A percentile compares a stretch with the other conserved stretches of the same genome.
Conservation (phyloP, 1,140 invertebrate species). For the Drosophila kepulauana region DNA sequence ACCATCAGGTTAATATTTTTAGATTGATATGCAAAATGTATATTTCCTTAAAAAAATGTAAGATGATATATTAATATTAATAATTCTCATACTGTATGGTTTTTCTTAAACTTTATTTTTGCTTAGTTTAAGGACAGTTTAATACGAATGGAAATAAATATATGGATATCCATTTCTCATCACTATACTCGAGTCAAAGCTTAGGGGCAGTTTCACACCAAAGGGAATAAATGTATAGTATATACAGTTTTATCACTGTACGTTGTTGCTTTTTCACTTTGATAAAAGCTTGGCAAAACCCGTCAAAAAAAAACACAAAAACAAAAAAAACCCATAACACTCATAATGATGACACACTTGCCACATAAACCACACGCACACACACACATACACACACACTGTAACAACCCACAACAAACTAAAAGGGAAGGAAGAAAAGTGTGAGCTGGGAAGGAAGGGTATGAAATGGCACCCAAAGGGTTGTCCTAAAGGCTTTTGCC, state of each 20-base stretch:
- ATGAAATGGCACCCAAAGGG: conserved; percentile 54
- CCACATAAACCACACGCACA: conserved; percentile 76
- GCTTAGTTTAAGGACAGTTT: too few relatives aligned
- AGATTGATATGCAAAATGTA: too few relatives aligned
- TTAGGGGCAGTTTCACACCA: too few relatives aligned
- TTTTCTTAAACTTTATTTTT: too few relatives aligned
- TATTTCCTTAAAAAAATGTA: too few relatives aligned
- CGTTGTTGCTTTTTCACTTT: neutral
- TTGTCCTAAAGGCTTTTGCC: conserved; percentile 53
- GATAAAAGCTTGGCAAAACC: conserved; percentile 33
- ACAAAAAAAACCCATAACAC: conserved; percentile 53
- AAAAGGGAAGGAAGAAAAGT: neutral
- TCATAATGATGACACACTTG: conserved; percentile 82
- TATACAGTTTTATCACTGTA: neutral
- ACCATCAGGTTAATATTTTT: too few relatives aligned
- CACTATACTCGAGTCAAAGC: too few relatives aligned
- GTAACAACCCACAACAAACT: conserved; percentile 35
- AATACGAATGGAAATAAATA: too few relatives aligned
- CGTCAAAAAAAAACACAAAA: conserved; percentile 33
- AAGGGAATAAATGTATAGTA: neutral
- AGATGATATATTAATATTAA: too few relatives aligned
- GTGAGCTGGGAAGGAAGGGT: neutral
- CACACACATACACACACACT: conserved; percentile 29
- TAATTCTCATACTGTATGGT: too few relatives aligned
- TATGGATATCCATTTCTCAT: too few relatives aligned